These are phyloP conservation scores for Egretta garzetta DNA, from an alignment of 2,113 vertebrate genomes.

Conservation along the genomic window DNA sequence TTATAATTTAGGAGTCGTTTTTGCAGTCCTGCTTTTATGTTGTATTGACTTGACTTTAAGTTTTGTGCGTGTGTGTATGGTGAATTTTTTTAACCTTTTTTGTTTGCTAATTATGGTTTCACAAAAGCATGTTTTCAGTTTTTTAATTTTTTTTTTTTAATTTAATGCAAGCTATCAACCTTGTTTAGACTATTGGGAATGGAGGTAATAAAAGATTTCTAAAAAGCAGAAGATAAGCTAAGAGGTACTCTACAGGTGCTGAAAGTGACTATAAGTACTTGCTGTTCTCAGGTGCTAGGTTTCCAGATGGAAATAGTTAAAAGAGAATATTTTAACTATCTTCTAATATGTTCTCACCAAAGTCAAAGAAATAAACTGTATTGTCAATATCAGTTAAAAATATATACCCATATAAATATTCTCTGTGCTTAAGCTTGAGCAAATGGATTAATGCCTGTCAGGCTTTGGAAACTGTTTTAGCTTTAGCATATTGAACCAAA, in stretches of 20 bases:
- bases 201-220: not conserved
- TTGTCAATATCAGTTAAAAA: not conserved
- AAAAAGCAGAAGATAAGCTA: slow-evolving; percentile 9
- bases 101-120: not conserved
- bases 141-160: not conserved
- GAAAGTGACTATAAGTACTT: slow-evolving; percentile 14
- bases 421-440: not conserved
- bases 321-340: not conserved
- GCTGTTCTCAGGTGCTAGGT: slow-evolving; percentile 46
- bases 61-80: not conserved
- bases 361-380: not conserved
- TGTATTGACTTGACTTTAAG: not conserved
- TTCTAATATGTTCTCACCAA: slow-evolving; percentile 34
- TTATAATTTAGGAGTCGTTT: not conserved
- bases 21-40: not conserved
- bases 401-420: not conserved
- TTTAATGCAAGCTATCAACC: not conserved
- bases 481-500: slow-evolving; percentile 37
- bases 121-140: not conserved
- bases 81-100: not conserved
- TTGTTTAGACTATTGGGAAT: not conserved
- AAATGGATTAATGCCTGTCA: not conserved
- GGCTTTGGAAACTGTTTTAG: not conserved
- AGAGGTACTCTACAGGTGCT: slow-evolving; percentile 6
- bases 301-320: slow-evolving; percentile 11